Base-by-base conservation (phyloP, 2,888 invertebrate species). In the Caenorhabditis sp. region DNA sequence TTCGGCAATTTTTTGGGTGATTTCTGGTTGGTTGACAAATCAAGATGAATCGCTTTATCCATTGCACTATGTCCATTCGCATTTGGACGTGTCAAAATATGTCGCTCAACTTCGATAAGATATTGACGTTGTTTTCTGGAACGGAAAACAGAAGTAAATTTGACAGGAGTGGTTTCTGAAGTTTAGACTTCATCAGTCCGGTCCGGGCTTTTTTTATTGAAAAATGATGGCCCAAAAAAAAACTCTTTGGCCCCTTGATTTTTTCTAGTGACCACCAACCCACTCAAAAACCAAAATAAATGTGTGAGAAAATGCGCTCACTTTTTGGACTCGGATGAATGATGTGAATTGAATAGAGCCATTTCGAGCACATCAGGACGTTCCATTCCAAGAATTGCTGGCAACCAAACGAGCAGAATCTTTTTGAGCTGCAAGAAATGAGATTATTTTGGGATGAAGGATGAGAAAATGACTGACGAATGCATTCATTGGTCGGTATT, bases 401-500 rank as follows among this genome's bases (percentile, higher is more conserved):
- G 83, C 14, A 84, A 71, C 84, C 85, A 85, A 58, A 80, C 73
- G 36, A 86, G 68, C 1, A 86, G 75, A 23, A 86, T 38, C 14
- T 78, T 76, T 60, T 82, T 78, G 27, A 81, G 59, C 85, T 85
- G 67, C 59, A 84, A 70, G 54, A n/a, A n/a, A n/a, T n/a, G n/a
- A n/a, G n/a, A n/a, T n/a, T n/a, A n/a, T 36, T 36, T 36, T 36
- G 36, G 5, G 10, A 36, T 5, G 3, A 38, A 36, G 1, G 8
- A 17, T 23, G 12, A 26, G 7, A 26, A 27, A 43, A 1, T 38
- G 2, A 49, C 79, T 53, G 53, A 85, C 85, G 61, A 80, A 72
- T 56, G 70, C 72, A 21, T 82, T 80, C 86, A 86, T 86, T n/a
- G 86, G 86, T 58, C 78, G 79, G 60, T 86, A 85, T 20, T 84